Evolutionary conservation across 2,113 vertebrate genomes (phyloP), one percentile per base, ranked within the genome.

Genomic region (Amazona vittata): DNA sequence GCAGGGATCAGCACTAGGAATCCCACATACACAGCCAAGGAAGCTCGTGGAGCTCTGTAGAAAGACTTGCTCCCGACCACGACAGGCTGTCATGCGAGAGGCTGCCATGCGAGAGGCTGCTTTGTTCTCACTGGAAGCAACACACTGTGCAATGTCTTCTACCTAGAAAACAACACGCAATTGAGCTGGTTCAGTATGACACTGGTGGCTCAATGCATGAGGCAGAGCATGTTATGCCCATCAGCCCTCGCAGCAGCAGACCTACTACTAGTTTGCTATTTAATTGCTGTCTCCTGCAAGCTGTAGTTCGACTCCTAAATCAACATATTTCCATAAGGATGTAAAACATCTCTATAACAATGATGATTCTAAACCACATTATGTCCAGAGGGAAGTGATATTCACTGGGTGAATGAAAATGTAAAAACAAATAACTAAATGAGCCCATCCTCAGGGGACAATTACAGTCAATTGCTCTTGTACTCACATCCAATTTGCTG

Each of bases 21-120:
- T 59, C 49, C 6, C 88, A 41, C 5, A 1, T 6, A 28, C 33
- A 1, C 0, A 0, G 46, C 63, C 57, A 20, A 6, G 52, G 25
- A 26, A 52, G 37, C 16, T 29, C 0, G 0, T 5, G 37, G 77
- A 59, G 55, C 12, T 13, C 37, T 7, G 21, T 24, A 22, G 18
- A 19, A 29, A 28, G 15, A 55, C 14, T 22, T 5, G 37, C 44
- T 74, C 22, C 49, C 5, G 26, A 50, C 43, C 41, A 4, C 1
- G 18, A n/a, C 29, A 5, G 35, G 7, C 52, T 0, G 0, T 3
- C 79, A 3, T 0, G 1, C 0, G 2, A 28, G 80, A 14, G 37
- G 6, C 14, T 2, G 25, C 68, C 79, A 3, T 0, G 1, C 0
- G 2, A 28, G 80, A 14, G 37, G 6, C 14, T 2, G 25, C 68